phyloP scores from a whole-genome alignment of 1,140 invertebrate species.

The Cyclargus thomasi region DNA sequence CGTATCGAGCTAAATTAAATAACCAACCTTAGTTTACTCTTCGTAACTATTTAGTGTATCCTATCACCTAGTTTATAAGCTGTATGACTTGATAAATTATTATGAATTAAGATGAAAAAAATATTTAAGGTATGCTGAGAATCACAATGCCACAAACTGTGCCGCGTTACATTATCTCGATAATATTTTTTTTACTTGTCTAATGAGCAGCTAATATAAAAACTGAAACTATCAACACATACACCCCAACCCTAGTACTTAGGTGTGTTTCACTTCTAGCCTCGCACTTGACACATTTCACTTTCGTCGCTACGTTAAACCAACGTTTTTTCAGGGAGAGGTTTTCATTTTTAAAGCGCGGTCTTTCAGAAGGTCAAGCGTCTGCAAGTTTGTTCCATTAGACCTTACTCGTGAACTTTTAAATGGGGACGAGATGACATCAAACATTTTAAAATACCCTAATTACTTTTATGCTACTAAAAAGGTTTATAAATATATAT shows the following conservation, averaged over 20 bases:
- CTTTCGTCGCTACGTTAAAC: constrained; percentile 45
- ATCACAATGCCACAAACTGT: no score
- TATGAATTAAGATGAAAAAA: no score
- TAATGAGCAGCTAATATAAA: no score
- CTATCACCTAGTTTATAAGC: no score
- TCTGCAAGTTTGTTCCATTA: constrained; percentile 27
- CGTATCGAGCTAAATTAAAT: not conserved
- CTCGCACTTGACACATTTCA: constrained; percentile 62
- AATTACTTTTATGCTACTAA: not conserved
- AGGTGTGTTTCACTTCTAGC: constrained; percentile 19
- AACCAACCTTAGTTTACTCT: not conserved
- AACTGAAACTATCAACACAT: no score
- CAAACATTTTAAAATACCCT: constrained; percentile 12
- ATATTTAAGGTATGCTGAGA: no score
- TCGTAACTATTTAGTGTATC: no score
- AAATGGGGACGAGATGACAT: constrained; percentile 17
- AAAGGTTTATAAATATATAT: not conserved
- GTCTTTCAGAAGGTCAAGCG: constrained; percentile 52
- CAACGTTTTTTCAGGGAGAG: constrained; percentile 33
- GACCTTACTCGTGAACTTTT: constrained; percentile 12
- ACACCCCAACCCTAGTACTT: no score
- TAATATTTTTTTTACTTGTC: no score
- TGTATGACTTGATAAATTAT: no score
- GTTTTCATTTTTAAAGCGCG: constrained; percentile 43
- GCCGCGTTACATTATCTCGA: no score